These are phyloP conservation scores for Cyprinodon brontotheroides DNA, from an alignment of 2,113 vertebrate species.

Conservation along the genomic window DNA sequence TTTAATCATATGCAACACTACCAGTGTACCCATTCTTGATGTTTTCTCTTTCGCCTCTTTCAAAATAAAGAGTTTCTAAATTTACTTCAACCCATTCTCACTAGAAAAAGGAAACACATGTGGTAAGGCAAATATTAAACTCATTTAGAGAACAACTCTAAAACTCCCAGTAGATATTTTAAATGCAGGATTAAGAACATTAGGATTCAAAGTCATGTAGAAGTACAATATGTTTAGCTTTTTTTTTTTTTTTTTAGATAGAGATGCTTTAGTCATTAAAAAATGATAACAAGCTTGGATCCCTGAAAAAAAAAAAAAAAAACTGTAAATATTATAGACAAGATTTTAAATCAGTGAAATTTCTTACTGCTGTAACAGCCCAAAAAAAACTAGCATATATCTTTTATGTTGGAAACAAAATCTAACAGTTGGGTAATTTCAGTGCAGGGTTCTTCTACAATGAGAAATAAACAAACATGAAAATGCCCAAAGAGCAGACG, in stretches of 20 bases:
- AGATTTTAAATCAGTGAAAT: slow-evolving; percentile 48
- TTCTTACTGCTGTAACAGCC: slow-evolving; percentile 46
- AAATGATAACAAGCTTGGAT: slow-evolving; percentile 53
- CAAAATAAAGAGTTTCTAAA: background rate
- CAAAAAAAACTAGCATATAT: background rate
- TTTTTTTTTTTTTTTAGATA: slow-evolving; percentile 14
- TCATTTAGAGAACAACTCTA: slow-evolving; percentile 38
- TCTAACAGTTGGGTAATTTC: slow-evolving; percentile 14
- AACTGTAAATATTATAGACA: slow-evolving; percentile 80
- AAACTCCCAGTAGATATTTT: slow-evolving; percentile 47
- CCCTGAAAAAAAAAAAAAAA: slow-evolving; percentile 52
- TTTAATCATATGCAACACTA: background rate
- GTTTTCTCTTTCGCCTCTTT: background rate
- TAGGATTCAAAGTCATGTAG: slow-evolving; percentile 36
- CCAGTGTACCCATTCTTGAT: slow-evolving; percentile 2
- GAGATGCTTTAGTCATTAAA: slow-evolving; percentile 53
- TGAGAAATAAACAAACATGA: slow-evolving; percentile 98
- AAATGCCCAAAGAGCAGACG: slow-evolving; percentile 91
- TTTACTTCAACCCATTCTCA: background rate
- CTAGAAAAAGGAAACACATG: slow-evolving; percentile 22
- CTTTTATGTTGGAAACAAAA: slow-evolving; percentile 5
- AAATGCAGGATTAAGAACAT: slow-evolving; percentile 48
- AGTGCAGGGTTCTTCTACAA: slow-evolving; percentile 75
- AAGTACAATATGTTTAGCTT: slow-evolving; percentile 2
- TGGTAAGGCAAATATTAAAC: slow-evolving; percentile 72